Evolutionary conservation across 2,888 invertebrate genomes (phyloP), one percentile per base, ranked within the genome.

Genomic region (Nymphalis c-album): DNA sequence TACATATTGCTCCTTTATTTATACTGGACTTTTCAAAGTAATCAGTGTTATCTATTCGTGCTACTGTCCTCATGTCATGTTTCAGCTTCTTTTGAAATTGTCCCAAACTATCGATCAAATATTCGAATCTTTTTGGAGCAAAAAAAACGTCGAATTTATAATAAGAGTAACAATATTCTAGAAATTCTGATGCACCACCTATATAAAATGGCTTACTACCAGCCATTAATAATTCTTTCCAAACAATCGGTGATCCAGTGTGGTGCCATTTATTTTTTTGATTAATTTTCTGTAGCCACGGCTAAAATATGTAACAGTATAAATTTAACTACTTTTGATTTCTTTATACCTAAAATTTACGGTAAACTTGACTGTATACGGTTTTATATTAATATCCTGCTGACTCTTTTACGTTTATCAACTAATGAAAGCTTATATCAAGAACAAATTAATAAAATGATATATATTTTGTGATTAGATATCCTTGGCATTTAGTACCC

Each of bases 131-230:
- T 50, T 85, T 81, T 47, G 80, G 69, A 10, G 83, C 74, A 60
- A 88, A 72, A 74, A 85, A 88, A 10, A 80, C 73, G 74, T 91
- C 88, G 71, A 91, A 86, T 48, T 87, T 74, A 75, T 95, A 95
- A 82, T 94, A 94, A 47, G 94, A 93, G 79, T 93, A 88, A 74
- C 93, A 91, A 74, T 94, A 94, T 78, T 94, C 94, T 84, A 94
- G 91, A 86, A 95, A 95, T 66, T 94, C 93, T 51, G 91, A 82
- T 5, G 92, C 85, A 59, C 93, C 93, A 8, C 95, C 95, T n/a
- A 95, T 92, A 58, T 94, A 93, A 76, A 85, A 86, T 0, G 93
- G 85, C 74, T 92, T 93, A 55, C 93, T 93, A 22, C 93, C 94
- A 75, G 88, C 87, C 78, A 90, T 84, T 63, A 92, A 82, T 65